Base-by-base conservation (phyloP, 2,113 vertebrate species). In the Callocephalon fimbriatum region DNA sequence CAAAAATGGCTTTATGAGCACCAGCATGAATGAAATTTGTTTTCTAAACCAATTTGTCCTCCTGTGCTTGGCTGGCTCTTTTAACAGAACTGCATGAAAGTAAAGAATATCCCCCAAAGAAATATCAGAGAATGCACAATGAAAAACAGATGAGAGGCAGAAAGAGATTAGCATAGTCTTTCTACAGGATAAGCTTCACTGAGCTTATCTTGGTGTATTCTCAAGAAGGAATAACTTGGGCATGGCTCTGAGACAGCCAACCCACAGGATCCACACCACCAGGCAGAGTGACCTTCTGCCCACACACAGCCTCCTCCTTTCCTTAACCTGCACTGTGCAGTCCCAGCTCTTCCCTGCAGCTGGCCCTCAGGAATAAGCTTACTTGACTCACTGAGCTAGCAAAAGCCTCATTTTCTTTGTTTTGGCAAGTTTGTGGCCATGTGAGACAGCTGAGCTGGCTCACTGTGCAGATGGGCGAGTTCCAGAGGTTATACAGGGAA, bases 1-100 rank as follows among this genome's bases (percentile, higher is more conserved):
- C 73, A 84, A 38, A 84, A 93, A 93, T 77, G 26, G 56, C 59
- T 94, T 96, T 91, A 85, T 35, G 40, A 89, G 44, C 73, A 61
- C 11, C 4, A 7, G 56, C n/a, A 96, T 87, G 80, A 96, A 96
- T 89, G 47, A 91, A 95, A 86, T 92, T 84, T 94, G 38, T 71
- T 95, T 89, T 77, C 68, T 81, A 84, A 86, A 92, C 38, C 19
- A 2, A 67, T 89, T 87, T 96, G 76, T 94, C 54, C 51, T 87
- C 80, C 75, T 85, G 51, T 63, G 80, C 84, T 71, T 78, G 76
- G 81, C 91, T 89, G 68, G 61, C 59, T 87, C 62, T 91, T 96
- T 85, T 75, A 94, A 84, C 44, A 89, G 84, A 93, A 89, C 59
- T 77, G 26, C 61, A 63, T 75, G 61, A 67, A 93, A 88, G 40